Percentiles rank a stretch among this genome's conserved stretches.
Conservation (phyloP, 2,113 vertebrate species). For the Zosterops japonicus region DNA sequence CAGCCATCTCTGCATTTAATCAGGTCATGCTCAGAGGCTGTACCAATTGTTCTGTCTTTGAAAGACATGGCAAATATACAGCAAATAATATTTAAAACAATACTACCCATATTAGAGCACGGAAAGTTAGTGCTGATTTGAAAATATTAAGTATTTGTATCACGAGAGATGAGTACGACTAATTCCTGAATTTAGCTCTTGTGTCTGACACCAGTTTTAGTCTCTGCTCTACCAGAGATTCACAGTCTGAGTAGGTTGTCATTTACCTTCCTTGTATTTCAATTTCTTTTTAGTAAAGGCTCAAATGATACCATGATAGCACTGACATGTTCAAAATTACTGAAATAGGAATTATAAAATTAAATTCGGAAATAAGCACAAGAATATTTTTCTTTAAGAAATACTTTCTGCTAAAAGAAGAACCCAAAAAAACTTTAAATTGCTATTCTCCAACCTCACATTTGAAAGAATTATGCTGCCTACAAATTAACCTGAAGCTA, state of each 20-base stretch:
- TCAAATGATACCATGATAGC: neutral
- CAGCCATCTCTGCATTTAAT: neutral
- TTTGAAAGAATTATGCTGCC: neutral
- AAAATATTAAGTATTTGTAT: neutral
- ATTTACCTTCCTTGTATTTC: neutral
- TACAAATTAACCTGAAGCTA: neutral
- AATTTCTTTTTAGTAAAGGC: neutral
- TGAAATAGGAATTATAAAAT: neutral
- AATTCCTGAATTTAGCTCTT: neutral
- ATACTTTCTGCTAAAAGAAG: neutral
- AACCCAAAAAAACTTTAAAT: neutral
- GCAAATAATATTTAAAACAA: neutral
- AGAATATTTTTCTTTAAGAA: neutral
- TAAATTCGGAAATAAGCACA: neutral
- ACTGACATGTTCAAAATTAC: neutral
- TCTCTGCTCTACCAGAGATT: neutral
- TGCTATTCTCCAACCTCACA: neutral
- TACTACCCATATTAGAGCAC: neutral
- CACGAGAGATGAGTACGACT: neutral
- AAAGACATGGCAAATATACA: neutral
- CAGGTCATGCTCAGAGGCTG: neutral
- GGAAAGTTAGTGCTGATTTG: neutral
- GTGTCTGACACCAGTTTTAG: neutral
- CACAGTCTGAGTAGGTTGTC: neutral
- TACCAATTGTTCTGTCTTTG: neutral